Conservation (phyloP, 2,113 vertebrate species). For the Zosterops hypoxanthus region DNA sequence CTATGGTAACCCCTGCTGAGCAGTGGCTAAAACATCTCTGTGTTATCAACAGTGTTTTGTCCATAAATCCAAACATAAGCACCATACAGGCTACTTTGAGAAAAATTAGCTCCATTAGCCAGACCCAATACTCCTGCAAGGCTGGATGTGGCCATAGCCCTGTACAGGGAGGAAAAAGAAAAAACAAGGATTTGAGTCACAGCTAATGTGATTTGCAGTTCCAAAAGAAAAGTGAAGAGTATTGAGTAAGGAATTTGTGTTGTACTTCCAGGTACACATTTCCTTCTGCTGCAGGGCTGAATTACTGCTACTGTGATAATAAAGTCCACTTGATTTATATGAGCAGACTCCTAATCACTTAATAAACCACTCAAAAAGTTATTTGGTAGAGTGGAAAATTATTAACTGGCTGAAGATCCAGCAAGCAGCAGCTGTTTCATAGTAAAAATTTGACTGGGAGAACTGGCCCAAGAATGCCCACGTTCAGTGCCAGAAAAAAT, state of each 20-base stretch:
- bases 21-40: background rate
- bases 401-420: constrained; percentile 14
- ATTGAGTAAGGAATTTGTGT: background rate
- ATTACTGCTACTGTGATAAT: background rate
- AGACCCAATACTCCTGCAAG: background rate
- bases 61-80: background rate
- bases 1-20: background rate
- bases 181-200: background rate
- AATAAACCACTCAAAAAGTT: background rate
- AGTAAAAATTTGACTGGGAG: background rate
- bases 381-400: constrained; percentile 22
- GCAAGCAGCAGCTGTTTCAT: constrained; percentile 5
- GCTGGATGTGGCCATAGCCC: background rate
- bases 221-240: background rate
- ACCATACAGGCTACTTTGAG: rapidly evolving
- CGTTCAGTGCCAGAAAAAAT: background rate
- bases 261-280: background rate
- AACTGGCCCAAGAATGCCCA: background rate
- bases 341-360: constrained; percentile 14
- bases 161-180: background rate
- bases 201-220: background rate
- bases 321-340: constrained; percentile 14
- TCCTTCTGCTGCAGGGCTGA: background rate
- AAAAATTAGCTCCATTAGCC: background rate
- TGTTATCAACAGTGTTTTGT: background rate